Evolutionary conservation across 2,797 vertebrate species (phyloP).

Genomic region (Labroides dimidiatus): DNA sequence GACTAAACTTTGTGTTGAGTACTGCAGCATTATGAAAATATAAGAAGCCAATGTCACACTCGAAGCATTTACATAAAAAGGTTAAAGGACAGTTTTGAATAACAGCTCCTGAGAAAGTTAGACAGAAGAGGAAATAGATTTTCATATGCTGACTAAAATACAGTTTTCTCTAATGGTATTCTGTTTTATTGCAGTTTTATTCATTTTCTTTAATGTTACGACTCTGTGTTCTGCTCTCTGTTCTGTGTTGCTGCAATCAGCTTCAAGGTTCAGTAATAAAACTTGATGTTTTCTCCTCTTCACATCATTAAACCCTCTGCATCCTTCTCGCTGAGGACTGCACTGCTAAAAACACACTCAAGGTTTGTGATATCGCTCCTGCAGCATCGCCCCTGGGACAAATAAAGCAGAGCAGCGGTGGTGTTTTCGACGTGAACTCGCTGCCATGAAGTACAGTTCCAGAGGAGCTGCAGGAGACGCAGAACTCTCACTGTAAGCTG

Average conservation of each 20-base stretch:
- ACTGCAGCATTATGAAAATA: neutral
- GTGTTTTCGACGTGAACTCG: conserved; percentile 30
- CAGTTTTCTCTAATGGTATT: neutral
- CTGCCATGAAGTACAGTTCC: conserved; percentile 27
- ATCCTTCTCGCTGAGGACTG: neutral
- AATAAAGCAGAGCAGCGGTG: conserved; percentile 12
- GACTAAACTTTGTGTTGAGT: neutral
- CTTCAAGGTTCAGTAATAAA: conserved; percentile 6
- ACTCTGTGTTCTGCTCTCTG: neutral
- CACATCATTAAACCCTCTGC: conserved; percentile 31
- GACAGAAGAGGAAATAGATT: neutral
- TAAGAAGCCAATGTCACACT: neutral
- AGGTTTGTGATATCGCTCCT: conserved; percentile 14
- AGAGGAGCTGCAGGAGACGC: neutral
- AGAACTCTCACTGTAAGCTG: conserved; percentile 8
- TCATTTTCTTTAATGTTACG: neutral
- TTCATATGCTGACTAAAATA: neutral
- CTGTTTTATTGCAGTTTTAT: neutral
- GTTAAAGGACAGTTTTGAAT: neutral
- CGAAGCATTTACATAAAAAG: neutral
- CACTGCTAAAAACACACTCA: conserved; percentile 7
- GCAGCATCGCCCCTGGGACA: conserved; percentile 15
- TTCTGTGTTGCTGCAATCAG: neutral
- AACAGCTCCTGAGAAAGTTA: neutral
- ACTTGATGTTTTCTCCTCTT: conserved; percentile 9